Evolutionary conservation across 1,140 invertebrate species (phyloP).

Genomic region (Sminthurides bifidus): DNA sequence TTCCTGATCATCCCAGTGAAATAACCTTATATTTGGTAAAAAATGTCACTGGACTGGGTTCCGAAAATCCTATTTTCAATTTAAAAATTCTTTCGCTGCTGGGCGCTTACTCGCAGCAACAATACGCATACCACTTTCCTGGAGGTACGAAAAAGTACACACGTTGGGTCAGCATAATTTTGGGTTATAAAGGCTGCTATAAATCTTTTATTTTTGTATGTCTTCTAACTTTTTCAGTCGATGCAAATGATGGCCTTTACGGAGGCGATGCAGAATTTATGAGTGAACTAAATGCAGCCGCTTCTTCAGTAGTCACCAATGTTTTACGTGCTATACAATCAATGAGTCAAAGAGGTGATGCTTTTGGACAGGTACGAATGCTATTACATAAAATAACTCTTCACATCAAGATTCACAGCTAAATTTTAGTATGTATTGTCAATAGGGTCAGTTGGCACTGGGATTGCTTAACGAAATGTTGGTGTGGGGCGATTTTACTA

Average conservation of each 20-base stretch:
- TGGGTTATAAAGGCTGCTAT: not conserved
- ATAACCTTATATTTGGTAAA: slow-evolving; percentile 65
- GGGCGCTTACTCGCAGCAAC: slow-evolving; percentile 58
- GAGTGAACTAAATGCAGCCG: slow-evolving; percentile 63
- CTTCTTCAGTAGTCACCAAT: slow-evolving; percentile 61
- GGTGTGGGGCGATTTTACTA: slow-evolving; percentile 20
- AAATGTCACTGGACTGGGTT: slow-evolving; percentile 58
- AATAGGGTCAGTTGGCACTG: slow-evolving; percentile 21
- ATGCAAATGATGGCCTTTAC: slow-evolving; percentile 88
- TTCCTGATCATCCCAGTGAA: slow-evolving; percentile 68
- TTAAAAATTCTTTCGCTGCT: slow-evolving; percentile 60
- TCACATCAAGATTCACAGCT: too few relatives aligned
- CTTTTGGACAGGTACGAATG: too few relatives aligned
- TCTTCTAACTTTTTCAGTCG: slow-evolving; percentile 46
- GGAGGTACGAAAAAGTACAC: slow-evolving; percentile 46
- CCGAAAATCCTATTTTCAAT: slow-evolving; percentile 53
- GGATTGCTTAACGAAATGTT: slow-evolving; percentile 26
- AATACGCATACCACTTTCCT: slow-evolving; percentile 67
- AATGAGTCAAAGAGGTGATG: too few relatives aligned
- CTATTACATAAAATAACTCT: too few relatives aligned
- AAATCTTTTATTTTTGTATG: slow-evolving; percentile 1
- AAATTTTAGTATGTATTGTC: too few relatives aligned
- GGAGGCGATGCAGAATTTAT: slow-evolving; percentile 78
- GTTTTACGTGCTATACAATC: too few relatives aligned
- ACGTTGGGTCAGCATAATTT: not conserved